These are phyloP conservation scores for Pyralis farinalis DNA, from an alignment of 2,888 invertebrate genomes.

Conservation along the genomic window DNA sequence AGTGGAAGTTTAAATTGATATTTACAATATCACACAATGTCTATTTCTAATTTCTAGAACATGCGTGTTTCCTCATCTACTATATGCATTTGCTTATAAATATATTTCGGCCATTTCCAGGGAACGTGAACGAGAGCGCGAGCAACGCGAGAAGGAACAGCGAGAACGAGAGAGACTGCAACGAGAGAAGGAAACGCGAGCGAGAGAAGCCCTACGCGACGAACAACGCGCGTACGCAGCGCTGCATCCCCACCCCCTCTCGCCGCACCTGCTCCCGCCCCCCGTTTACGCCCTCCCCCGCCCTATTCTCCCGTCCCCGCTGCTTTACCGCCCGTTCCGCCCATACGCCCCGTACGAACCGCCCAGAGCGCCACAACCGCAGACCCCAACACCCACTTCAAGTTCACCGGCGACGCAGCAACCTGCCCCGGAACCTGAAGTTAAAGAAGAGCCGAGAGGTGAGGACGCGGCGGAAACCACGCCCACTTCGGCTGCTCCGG, in stretches of 20 bases:
- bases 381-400: conserved; percentile 31
- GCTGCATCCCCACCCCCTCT: conserved; percentile 30
- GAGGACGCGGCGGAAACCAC: conserved; percentile 14
- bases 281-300: conserved; percentile 40
- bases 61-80: no score
- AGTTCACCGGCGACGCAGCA: no score
- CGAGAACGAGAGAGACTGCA: conserved; percentile 46
- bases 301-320: conserved; percentile 49
- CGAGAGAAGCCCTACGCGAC: conserved; percentile 52
- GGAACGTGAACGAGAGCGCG: conserved; percentile 50
- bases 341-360: conserved; percentile 36
- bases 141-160: conserved; percentile 66
- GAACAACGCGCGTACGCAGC: conserved; percentile 48
- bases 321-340: conserved; percentile 57
- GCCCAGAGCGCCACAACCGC: conserved; percentile 30
- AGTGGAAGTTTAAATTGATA: no score
- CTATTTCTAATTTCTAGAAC: no score
- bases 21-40: no score
- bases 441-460: conserved; percentile 18
- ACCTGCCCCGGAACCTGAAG: conserved; percentile 25
- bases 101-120: conserved; percentile 17
- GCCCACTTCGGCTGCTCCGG: conserved; percentile 23
- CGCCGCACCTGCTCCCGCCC: conserved; percentile 39
- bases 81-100: no score
- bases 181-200: conserved; percentile 60